Evolutionary conservation across 2,797 vertebrate genomes (phyloP).

Genomic region (Hemitrygon akajei): DNA sequence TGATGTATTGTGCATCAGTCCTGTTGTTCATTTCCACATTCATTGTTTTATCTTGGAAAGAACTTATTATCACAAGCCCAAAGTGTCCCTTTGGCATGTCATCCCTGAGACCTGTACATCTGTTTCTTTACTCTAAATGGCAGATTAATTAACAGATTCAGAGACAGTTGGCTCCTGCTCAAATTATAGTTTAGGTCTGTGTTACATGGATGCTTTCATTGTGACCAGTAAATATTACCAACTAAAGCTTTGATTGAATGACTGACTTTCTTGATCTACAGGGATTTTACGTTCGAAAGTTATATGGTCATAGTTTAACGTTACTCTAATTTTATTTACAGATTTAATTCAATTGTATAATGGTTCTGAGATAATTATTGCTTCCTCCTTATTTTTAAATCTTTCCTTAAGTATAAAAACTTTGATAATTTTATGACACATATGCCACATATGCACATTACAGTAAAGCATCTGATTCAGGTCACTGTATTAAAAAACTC

Average conservation of each 20-base stretch:
- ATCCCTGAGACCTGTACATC: conserved; percentile 93
- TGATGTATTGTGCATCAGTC: conserved; percentile 86
- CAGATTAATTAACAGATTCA: conserved; percentile 99
- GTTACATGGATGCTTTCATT: conserved; percentile 99
- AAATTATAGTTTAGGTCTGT: conserved; percentile 98
- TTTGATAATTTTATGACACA: neutral
- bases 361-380: neutral
- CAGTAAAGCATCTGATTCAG: neutral
- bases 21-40: conserved; percentile 95
- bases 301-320: neutral
- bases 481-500: no score
- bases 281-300: neutral
- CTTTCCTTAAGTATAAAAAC: neutral
- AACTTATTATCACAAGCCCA: conserved; percentile 86
- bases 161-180: conserved; percentile 95
- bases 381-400: neutral
- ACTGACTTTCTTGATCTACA: neutral
- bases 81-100: conserved; percentile 98
- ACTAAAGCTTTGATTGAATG: conserved; percentile 13
- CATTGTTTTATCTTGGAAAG: conserved; percentile 94
- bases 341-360: neutral
- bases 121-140: conserved; percentile 98
- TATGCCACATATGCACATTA: neutral
- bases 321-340: neutral
- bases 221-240: conserved; percentile 45